phyloP scores from a whole-genome alignment of 2,113 vertebrate genomes.

The Zosterops lateralis region DNA sequence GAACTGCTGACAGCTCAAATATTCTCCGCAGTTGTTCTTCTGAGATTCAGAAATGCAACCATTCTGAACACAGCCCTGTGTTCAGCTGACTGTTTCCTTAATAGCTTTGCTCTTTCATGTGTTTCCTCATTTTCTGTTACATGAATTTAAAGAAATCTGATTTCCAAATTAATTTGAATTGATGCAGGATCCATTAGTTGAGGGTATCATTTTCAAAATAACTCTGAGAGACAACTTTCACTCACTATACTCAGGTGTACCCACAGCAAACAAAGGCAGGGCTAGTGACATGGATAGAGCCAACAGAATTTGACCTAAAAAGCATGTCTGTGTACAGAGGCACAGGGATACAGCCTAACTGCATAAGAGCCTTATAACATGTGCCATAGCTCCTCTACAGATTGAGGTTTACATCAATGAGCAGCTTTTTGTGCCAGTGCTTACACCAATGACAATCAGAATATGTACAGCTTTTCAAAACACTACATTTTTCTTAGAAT shows the following conservation, averaged over 20 bases:
- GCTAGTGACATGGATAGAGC: background rate
- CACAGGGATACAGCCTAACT: background rate
- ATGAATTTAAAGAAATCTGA: conserved; percentile 59
- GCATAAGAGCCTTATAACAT: background rate
- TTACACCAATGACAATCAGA: background rate
- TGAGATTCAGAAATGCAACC: conserved; percentile 43
- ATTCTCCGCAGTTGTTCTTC: conserved; percentile 32
- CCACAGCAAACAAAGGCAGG: background rate
- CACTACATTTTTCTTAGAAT: background rate
- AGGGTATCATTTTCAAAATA: background rate
- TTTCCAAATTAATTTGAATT: conserved; percentile 59
- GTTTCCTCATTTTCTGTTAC: conserved; percentile 60
- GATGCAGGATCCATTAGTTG: conserved; percentile 24
- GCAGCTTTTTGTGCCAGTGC: background rate
- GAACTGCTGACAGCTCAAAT: conserved; percentile 50
- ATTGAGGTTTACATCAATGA: background rate
- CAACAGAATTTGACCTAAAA: background rate
- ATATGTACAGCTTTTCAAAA: background rate
- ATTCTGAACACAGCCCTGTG: background rate
- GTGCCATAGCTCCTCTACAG: background rate
- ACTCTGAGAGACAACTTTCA: conserved; percentile 1
- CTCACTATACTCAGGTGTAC: background rate
- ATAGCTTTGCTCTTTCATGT: conserved; percentile 60
- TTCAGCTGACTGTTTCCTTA: conserved; percentile 54
- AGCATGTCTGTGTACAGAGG: background rate